phyloP scores from a whole-genome alignment of 2,113 vertebrate species.

The Natator depressus region DNA sequence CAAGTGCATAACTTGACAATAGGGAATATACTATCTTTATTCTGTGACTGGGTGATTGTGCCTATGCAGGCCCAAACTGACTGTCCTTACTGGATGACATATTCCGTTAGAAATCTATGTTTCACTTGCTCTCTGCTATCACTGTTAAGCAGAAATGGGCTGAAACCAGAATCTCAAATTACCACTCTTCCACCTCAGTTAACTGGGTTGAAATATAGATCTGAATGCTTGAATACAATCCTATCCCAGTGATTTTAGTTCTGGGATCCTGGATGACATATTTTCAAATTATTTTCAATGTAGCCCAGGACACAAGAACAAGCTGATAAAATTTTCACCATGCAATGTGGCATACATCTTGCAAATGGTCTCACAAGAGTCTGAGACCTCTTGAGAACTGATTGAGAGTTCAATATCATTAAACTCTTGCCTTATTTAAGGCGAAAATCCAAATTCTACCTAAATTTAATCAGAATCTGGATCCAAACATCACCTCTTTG shows the following conservation, averaged over 20 bases:
- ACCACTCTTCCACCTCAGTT: not conserved
- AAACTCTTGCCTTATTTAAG: not conserved
- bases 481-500: not conserved
- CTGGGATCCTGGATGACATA: not conserved
- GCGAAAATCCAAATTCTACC: not conserved
- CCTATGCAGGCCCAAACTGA: not conserved
- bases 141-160: not conserved
- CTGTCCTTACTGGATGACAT: not conserved
- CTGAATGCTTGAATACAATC: not conserved
- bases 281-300: not conserved
- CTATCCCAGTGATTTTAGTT: not conserved
- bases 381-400: not conserved
- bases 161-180: not conserved
- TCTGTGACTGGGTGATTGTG: accelerated
- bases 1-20: not conserved
- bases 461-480: not conserved
- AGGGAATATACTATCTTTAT: not conserved
- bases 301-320: not conserved
- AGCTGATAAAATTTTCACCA: not conserved
- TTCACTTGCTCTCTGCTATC: not conserved
- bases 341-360: not conserved
- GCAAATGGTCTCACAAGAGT: not conserved
- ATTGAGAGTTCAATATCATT: not conserved
- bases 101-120: not conserved
- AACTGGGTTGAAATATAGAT: not conserved